Conservation (phyloP, 2,113 vertebrate species). For the Sinocyclocheilus anophthalmus region DNA sequence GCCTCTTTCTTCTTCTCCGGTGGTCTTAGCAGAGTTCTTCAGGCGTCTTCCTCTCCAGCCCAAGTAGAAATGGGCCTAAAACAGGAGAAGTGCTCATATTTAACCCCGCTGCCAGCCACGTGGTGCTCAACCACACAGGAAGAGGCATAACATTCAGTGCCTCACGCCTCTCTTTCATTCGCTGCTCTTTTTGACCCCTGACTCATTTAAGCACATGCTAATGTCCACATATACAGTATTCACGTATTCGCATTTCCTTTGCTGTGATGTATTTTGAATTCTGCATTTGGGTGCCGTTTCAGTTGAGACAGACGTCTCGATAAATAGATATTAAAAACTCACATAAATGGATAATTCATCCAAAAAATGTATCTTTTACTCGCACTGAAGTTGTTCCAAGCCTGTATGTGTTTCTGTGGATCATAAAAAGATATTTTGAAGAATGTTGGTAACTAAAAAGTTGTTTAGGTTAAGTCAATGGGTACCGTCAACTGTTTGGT, state of each 20-base stretch:
- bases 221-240: not conserved
- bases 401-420: not conserved
- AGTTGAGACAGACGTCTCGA: not conserved
- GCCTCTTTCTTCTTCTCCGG: conserved; percentile 22
- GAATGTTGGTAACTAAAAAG: not conserved
- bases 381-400: not conserved
- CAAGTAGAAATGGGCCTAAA: conserved; percentile 66
- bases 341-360: no score
- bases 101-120: conserved; percentile 71
- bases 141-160: conserved; percentile 80
- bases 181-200: conserved; percentile 51
- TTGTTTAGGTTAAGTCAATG: not conserved
- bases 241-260: not conserved
- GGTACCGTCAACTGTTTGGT: not conserved
- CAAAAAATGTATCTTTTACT: no score
- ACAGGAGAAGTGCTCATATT: conserved; percentile 74
- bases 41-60: conserved; percentile 60
- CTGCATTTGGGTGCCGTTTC: not conserved
- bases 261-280: not conserved
- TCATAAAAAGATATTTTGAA: not conserved
- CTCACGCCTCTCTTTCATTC: conserved; percentile 61
- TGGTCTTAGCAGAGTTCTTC: conserved; percentile 47
- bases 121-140: conserved; percentile 79
- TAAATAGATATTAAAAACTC: not conserved
- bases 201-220: conserved; percentile 2